phyloP scores from a whole-genome alignment of 2,888 invertebrate species.

The Drosophila kanekoi region DNA sequence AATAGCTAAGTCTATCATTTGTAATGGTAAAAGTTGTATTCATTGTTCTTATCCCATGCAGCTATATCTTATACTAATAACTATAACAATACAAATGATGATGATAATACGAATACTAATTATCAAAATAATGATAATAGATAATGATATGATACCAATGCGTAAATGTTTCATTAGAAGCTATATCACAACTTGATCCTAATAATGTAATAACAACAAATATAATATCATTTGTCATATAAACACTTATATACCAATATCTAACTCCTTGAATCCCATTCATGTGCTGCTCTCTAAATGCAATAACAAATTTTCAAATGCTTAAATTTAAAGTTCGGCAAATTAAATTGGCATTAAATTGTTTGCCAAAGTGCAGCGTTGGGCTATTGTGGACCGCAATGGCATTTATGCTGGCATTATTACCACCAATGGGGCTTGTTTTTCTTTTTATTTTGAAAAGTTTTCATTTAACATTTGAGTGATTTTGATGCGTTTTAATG shows the following conservation, averaged over 20 bases:
- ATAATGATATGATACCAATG: too few relatives aligned
- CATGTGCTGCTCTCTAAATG: neutral
- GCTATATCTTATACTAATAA: too few relatives aligned
- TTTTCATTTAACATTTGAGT: constrained; percentile 64
- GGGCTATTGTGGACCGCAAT: constrained; percentile 13
- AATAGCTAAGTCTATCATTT: too few relatives aligned
- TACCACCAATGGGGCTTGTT: neutral
- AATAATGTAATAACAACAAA: neutral
- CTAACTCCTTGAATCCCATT: neutral
- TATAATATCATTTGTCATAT: too few relatives aligned
- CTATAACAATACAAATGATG: too few relatives aligned
- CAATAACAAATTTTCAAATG: neutral
- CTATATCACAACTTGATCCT: neutral
- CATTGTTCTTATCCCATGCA: too few relatives aligned
- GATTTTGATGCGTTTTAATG: constrained; percentile 67
- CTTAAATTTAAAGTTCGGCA: neutral
- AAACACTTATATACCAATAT: too few relatives aligned
- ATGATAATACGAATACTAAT: too few relatives aligned
- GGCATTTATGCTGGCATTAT: constrained; percentile 39
- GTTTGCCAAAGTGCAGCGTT: constrained; percentile 10
- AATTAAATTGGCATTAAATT: constrained; percentile 12
- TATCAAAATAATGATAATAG: too few relatives aligned
- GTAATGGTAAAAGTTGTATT: too few relatives aligned
- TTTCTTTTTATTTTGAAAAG: constrained; percentile 23
- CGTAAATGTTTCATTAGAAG: too few relatives aligned